Percentiles rank a stretch among this genome's conserved stretches.
These are phyloP conservation scores for Neomorphus geoffroyi DNA, from an alignment of 2,797 vertebrate species.

Conservation along the genomic window DNA sequence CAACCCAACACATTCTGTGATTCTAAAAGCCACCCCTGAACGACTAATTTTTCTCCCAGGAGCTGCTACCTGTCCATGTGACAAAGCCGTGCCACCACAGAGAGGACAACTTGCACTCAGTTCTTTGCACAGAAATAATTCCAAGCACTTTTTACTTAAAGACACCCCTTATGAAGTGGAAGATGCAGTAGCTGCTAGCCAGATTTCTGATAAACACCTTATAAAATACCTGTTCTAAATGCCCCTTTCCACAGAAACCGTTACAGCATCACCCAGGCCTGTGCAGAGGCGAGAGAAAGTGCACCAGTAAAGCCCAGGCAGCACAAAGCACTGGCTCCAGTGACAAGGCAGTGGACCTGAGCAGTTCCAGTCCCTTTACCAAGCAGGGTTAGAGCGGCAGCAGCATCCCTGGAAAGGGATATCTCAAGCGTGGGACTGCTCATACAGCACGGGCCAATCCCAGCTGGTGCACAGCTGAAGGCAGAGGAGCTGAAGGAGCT, in stretches of 20 bases:
- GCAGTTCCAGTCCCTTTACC: fast-evolving
- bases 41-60: fast-evolving
- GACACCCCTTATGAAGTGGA: neutral
- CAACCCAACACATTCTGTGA: too few species aligned
- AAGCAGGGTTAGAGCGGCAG: neutral
- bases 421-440: fast-evolving
- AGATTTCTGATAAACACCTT: neutral
- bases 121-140: neutral
- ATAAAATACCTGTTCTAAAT: neutral
- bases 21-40: neutral
- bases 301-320: neutral
- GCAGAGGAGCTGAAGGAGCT: neutral
- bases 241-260: neutral
- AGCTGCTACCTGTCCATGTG: neutral
- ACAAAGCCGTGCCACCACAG: fast-evolving
- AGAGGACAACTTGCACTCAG: neutral
- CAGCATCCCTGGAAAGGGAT: neutral
- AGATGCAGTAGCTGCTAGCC: neutral
- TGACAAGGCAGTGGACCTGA: neutral
- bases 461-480: fast-evolving
- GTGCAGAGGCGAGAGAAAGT: neutral
- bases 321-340: neutral
- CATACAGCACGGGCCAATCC: fast-evolving
- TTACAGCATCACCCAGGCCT: neutral
- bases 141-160: neutral